These are phyloP conservation scores for Saturnia japonica DNA, from an alignment of 2,888 invertebrate genomes.

Conservation along the genomic window DNA sequence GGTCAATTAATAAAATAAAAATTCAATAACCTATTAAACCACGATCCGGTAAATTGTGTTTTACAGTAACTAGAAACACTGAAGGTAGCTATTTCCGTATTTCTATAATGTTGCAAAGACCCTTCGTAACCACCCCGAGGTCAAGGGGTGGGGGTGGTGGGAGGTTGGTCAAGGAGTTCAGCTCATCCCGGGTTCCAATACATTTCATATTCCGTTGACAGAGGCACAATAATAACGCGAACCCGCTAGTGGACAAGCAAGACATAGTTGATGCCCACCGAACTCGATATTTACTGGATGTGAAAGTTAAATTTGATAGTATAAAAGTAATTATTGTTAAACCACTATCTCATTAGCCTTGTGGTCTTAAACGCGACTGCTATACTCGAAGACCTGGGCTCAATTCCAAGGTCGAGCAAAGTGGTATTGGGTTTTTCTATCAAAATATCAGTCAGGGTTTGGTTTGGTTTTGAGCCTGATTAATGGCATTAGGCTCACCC, in stretches of 20 bases:
- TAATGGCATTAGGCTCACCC: too few relatives aligned
- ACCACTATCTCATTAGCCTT: too few relatives aligned
- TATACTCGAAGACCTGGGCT: too few relatives aligned
- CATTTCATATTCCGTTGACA: conserved; percentile 83
- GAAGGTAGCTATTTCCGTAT: conserved; percentile 46
- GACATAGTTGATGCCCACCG: conserved; percentile 67
- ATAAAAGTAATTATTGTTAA: too few relatives aligned
- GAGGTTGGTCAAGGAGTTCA: conserved; percentile 67
- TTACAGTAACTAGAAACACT: background rate
- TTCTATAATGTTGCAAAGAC: conserved; percentile 38
- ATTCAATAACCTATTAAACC: too few relatives aligned
- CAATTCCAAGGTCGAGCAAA: too few relatives aligned
- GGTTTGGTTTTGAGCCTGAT: too few relatives aligned
- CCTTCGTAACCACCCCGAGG: conserved; percentile 65
- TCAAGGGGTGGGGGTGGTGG: conserved; percentile 52
- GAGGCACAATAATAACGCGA: conserved; percentile 80
- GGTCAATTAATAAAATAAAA: too few relatives aligned
- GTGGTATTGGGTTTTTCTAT: too few relatives aligned
- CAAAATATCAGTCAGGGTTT: too few relatives aligned
- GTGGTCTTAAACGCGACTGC: too few relatives aligned
- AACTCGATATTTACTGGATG: conserved; percentile 43
- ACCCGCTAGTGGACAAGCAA: conserved; percentile 67
- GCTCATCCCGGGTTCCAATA: conserved; percentile 79
- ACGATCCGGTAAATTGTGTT: background rate
- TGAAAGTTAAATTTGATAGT: conserved; percentile 10